Percentiles rank a stretch among this genome's conserved stretches.
Evolutionary conservation across 2,113 vertebrate genomes (phyloP).

Genomic region (Pluvianellus socialis): DNA sequence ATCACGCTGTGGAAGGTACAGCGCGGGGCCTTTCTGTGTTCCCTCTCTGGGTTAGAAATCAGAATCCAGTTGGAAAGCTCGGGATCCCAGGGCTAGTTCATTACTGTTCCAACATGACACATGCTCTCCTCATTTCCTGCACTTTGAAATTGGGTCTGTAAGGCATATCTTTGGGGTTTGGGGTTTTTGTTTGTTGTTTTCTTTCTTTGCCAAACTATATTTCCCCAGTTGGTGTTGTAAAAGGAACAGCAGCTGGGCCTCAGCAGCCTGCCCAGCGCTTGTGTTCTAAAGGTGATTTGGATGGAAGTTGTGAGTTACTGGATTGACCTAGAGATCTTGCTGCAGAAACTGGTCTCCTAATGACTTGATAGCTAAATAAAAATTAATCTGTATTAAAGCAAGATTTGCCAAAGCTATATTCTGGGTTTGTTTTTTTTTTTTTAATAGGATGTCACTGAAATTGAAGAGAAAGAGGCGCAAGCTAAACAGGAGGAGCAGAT

Average conservation of each 20-base stretch:
- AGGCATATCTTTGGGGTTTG: background rate
- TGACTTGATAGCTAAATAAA: background rate
- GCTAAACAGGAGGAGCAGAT: slow-evolving; percentile 89
- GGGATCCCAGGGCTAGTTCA: background rate
- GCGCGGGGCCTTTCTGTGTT: accelerated
- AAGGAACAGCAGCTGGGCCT: background rate
- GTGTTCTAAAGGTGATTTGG: background rate
- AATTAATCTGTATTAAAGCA: background rate
- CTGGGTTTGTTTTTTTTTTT: background rate
- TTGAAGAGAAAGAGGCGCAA: slow-evolving; percentile 87
- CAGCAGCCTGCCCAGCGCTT: background rate
- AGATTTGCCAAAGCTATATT: background rate
- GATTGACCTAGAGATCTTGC: background rate
- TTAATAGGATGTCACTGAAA: slow-evolving; percentile 94
- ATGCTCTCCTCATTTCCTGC: background rate
- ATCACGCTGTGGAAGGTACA: slow-evolving; percentile 89
- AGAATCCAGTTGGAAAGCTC: background rate
- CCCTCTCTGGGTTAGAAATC: background rate
- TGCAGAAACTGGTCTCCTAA: background rate
- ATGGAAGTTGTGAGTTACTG: background rate
- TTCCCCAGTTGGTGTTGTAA: background rate
- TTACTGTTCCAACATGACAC: accelerated
- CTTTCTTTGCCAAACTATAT: background rate
- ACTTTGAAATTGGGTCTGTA: background rate
- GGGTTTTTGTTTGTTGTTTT: background rate